A percentile compares a stretch with the other conserved stretches of the same genome.
Evolutionary conservation across 2,888 invertebrate species (phyloP).

Genomic region (Andrena dorsata): DNA sequence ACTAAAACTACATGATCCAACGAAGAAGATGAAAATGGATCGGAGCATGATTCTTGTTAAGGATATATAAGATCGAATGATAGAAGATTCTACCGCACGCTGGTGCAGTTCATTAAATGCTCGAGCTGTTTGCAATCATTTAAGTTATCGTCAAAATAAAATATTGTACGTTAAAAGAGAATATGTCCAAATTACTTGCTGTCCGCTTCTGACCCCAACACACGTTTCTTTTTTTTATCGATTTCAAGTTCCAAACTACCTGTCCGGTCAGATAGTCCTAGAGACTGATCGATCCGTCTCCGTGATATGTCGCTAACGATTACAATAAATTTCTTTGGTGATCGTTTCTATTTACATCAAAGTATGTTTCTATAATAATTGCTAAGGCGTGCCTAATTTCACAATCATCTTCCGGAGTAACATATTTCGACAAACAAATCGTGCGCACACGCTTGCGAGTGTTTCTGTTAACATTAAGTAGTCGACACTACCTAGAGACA

Average conservation of each 20-base stretch:
- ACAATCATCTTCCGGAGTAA: conserved; percentile 46
- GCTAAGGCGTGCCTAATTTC: conserved; percentile 41
- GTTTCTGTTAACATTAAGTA: conserved; percentile 46
- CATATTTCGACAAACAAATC: conserved; percentile 48
- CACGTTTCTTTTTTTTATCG: background rate
- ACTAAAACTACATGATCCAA: conserved; percentile 35
- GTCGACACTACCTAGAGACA: conserved; percentile 36
- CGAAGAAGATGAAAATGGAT: conserved; percentile 35
- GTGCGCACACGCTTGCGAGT: conserved; percentile 45
- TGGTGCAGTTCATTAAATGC: conserved; percentile 18
- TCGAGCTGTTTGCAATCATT: conserved; percentile 11
- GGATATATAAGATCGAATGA: conserved; percentile 17
- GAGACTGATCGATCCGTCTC: conserved; percentile 15
- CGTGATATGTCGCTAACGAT: conserved; percentile 63
- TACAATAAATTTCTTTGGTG: conserved; percentile 66
- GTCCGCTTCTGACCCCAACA: conserved; percentile 24
- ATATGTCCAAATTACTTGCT: conserved; percentile 28
- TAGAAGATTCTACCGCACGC: background rate
- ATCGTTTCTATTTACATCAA: conserved; percentile 59
- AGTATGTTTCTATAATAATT: conserved; percentile 51
- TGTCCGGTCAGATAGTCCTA: conserved; percentile 24
- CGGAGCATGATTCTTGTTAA: conserved; percentile 20
- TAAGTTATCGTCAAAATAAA: conserved; percentile 4
- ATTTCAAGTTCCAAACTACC: conserved; percentile 25
- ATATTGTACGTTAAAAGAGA: background rate